phyloP scores from a whole-genome alignment of 2,113 vertebrate genomes.

The Ovis canadensis region DNA sequence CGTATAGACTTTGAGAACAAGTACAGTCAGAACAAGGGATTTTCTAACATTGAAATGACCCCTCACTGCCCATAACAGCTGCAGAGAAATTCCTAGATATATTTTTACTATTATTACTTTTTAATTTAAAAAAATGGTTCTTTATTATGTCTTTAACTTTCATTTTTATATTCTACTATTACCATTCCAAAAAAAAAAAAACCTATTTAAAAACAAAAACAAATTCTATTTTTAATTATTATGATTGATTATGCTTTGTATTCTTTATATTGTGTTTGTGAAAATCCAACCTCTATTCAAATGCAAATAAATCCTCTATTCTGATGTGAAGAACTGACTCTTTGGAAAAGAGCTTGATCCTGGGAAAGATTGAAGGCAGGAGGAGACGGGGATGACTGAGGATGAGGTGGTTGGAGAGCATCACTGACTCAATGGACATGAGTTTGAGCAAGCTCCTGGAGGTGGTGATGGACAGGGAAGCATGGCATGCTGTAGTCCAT shows the following conservation, averaged over 20 bases:
- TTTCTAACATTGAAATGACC: not conserved
- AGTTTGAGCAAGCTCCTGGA: not conserved
- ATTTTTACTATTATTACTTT: not conserved
- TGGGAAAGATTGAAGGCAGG: not conserved
- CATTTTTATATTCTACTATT: not conserved
- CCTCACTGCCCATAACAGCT: not conserved
- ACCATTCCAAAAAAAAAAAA: not conserved
- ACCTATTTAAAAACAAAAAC: not conserved
- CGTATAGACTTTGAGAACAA: not conserved
- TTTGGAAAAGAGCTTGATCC: not conserved
- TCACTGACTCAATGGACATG: not conserved
- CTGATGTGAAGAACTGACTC: not conserved
- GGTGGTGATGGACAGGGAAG: not conserved
- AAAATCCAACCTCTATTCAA: not conserved
- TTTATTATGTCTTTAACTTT: not conserved
- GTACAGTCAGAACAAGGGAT: not conserved
- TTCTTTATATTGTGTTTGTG: not conserved
- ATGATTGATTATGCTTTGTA: not conserved
- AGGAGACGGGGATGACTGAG: not conserved
- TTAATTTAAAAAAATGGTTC: not conserved
- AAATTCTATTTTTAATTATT: not conserved
- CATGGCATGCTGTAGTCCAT: not conserved
- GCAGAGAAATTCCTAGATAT: not conserved
- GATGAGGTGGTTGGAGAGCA: not conserved
- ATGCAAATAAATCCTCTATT: not conserved